Conservation (phyloP, 2,797 vertebrate species). For the Ptychadena robeensis region DNA sequence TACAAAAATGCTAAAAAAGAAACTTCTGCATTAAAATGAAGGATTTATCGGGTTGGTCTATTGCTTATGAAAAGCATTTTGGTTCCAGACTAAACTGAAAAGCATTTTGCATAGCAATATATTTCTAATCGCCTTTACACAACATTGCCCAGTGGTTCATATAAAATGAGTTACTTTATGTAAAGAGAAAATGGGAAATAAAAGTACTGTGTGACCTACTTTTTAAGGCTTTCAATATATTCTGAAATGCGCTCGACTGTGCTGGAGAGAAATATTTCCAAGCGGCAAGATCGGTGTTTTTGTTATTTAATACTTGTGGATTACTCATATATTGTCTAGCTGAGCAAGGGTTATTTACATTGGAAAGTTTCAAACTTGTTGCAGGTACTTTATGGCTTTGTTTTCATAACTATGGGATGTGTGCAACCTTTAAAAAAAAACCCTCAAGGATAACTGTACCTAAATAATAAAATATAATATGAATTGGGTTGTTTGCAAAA, state of each 20-base stretch:
- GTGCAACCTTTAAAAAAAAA: not conserved
- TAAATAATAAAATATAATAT: too few species aligned
- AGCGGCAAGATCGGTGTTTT: slow-evolving; percentile 23
- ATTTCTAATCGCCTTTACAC: slow-evolving; percentile 49
- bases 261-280: slow-evolving; percentile 35
- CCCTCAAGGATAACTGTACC: too few species aligned
- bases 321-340: slow-evolving; percentile 6
- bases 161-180: slow-evolving; percentile 39
- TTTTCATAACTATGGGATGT: not conserved
- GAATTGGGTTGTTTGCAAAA: not conserved
- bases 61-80: slow-evolving; percentile 36
- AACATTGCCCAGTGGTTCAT: slow-evolving; percentile 41
- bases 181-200: slow-evolving; percentile 26
- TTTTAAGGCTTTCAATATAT: slow-evolving; percentile 47
- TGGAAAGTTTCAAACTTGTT: not conserved
- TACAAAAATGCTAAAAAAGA: not conserved
- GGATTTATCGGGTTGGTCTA: slow-evolving; percentile 1
- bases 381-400: not conserved
- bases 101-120: slow-evolving; percentile 48
- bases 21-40: slow-evolving; percentile 13
- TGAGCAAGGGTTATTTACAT: slow-evolving; percentile 20
- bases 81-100: slow-evolving; percentile 32
- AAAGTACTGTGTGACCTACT: slow-evolving; percentile 53
- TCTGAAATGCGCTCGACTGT: slow-evolving; percentile 31
- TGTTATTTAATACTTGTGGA: slow-evolving; percentile 7